Percentiles rank a stretch among this genome's conserved stretches.
These are phyloP conservation scores for Adoxophyes honmai DNA, from an alignment of 1,140 invertebrate genomes.

Conservation along the genomic window DNA sequence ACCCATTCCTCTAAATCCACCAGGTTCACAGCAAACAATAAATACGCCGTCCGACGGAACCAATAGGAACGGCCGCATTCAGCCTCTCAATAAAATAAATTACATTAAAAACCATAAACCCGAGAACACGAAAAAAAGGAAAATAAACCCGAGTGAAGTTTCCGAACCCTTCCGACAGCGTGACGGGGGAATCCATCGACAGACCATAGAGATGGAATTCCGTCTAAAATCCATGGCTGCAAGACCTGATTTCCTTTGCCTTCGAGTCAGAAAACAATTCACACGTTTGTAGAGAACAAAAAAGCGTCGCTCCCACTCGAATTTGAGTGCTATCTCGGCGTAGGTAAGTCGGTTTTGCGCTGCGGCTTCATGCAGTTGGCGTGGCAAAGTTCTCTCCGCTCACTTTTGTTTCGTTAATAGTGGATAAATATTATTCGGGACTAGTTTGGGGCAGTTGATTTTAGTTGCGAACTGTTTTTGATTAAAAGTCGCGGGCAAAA, in stretches of 20 bases:
- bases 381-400: constrained; percentile 37
- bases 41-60: background rate
- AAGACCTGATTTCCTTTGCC: constrained; percentile 1
- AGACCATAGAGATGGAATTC: background rate
- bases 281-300: constrained; percentile 20
- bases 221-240: background rate
- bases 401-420: constrained; percentile 43
- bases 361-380: constrained; percentile 17
- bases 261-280: constrained; percentile 16
- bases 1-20: too few relatives aligned
- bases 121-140: constrained; percentile 1
- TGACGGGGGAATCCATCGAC: constrained; percentile 11
- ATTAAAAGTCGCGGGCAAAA: constrained; percentile 34
- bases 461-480: constrained; percentile 43
- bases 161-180: background rate
- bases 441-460: constrained; percentile 48
- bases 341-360: constrained; percentile 24
- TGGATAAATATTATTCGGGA: constrained; percentile 56
- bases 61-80: background rate
- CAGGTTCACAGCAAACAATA: background rate
- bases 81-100: constrained; percentile 10
- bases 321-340: background rate
- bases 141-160: constrained; percentile 3
- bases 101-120: constrained; percentile 12
- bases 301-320: background rate